Evolutionary conservation across 2,797 vertebrate species (phyloP).

Genomic region (Hemibagrus guttatus): DNA sequence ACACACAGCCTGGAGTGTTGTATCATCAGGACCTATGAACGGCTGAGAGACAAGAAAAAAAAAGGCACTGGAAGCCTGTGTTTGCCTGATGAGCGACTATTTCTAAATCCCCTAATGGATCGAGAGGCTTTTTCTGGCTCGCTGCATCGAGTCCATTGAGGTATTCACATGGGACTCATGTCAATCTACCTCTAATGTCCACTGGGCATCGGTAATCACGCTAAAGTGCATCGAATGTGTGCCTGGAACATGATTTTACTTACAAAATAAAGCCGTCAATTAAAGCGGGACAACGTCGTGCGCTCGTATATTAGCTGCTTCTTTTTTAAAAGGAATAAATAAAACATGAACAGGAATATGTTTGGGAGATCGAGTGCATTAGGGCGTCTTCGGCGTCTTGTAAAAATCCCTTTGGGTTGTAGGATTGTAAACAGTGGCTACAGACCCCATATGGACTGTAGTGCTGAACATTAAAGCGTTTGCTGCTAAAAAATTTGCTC

Average conservation of each 20-base stretch:
- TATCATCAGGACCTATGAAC: conserved; percentile 2
- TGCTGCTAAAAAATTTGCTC: conserved; percentile 10
- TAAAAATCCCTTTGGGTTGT: neutral
- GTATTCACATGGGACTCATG: conserved; percentile 54
- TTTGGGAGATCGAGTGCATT: neutral
- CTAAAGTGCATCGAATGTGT: conserved; percentile 11
- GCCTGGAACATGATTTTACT: neutral
- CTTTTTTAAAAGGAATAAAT: conserved; percentile 2
- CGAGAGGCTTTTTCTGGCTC: conserved; percentile 58
- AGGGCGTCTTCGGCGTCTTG: neutral
- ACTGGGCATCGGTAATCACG: conserved; percentile 41
- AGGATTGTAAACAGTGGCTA: neutral
- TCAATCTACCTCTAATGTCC: conserved; percentile 46
- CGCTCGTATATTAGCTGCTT: neutral
- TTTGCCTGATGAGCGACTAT: conserved; percentile 44
- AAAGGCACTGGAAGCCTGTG: neutral
- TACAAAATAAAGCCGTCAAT: neutral
- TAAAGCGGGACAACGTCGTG: neutral
- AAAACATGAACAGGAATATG: neutral
- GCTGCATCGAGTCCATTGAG: conserved; percentile 51
- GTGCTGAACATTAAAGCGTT: conserved; percentile 1
- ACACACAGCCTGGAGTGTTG: neutral
- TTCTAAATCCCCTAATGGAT: conserved; percentile 63
- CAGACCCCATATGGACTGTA: neutral
- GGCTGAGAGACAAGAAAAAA: neutral